Base-by-base conservation (phyloP, 64 coral and sea anemone species). In the Actinia tenebrosa region DNA sequence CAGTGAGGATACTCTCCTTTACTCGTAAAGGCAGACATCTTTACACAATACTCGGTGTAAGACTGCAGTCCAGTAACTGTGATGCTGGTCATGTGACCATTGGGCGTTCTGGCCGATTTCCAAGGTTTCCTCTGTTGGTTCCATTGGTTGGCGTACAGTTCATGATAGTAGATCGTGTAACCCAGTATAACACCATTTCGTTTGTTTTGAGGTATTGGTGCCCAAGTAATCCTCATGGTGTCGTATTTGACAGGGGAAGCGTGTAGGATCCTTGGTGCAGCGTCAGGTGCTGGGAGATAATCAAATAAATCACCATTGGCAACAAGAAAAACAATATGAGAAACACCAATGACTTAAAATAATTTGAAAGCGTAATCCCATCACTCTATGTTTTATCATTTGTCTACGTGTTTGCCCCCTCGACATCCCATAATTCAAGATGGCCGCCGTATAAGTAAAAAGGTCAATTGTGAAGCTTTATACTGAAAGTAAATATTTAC, bases 11-110 rank as follows among this genome's bases (percentile, higher is more conserved):
- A 84, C 25, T 53, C 47, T 53, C 82, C 82, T 25, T 8, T 60
- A 54, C 45, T 84, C 2, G 82, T 84, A 37, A 84, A 84, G 25
- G 16, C 82, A n/a, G 82, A 45, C 25, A 84, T 84, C 47, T 84
- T 84, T 0, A 84, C 26, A 37, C 82, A 84, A 60, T 84, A 84
- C 1, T 55, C 43, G 16, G 53, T 56, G 18, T 60, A 53, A 0
- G 82, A 6, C 82, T 60, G 16, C 1, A 84, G 82, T 26, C 82
- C 82, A 84, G 47, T 20, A 45, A 79, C 5, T 44, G 25, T 46
- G 16, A 10, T 44, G 14, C 27, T 79, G 30, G 77, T 79, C 26
- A 79, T 25, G 8, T 79, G 2, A 16, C 77, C 77, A 30, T 20
- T 79, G 26, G 77, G 37, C 44, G 26, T 79, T 9, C 1, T 44